These are phyloP conservation scores for Leptogaster cylindrica DNA, from an alignment of 2,888 invertebrate species.

Conservation along the genomic window DNA sequence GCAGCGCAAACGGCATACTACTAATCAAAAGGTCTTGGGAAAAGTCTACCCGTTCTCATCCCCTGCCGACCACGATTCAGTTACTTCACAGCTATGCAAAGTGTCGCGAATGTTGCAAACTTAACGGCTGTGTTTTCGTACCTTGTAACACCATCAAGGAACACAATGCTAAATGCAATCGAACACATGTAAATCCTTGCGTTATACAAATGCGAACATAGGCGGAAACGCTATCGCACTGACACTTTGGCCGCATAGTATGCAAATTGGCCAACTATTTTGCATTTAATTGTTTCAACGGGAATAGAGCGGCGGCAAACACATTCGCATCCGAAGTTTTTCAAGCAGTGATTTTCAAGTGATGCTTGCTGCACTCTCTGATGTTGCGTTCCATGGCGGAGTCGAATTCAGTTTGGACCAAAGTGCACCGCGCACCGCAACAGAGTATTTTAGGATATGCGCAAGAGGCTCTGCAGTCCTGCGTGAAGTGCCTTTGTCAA, in stretches of 20 bases:
- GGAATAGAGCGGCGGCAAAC: not conserved
- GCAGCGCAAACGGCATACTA: not conserved
- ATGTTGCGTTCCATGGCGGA: no score
- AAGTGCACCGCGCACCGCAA: not conserved
- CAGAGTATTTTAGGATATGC: not conserved
- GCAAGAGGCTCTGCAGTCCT: not conserved
- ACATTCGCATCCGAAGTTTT: not conserved
- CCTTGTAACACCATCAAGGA: not conserved
- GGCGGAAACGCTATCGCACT: not conserved
- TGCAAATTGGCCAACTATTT: conserved; percentile 14
- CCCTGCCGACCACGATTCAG: not conserved
- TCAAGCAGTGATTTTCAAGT: no score
- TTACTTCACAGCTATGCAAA: no score
- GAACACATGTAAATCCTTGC: not conserved
- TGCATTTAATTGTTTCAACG: conserved; percentile 13
- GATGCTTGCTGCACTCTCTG: no score
- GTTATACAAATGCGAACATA: not conserved
- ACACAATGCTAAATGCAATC: not conserved
- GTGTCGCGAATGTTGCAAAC: no score
- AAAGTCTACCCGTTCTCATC: not conserved
- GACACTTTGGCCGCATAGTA: not conserved
- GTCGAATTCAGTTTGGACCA: not conserved
- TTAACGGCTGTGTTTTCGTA: no score
- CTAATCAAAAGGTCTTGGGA: not conserved
- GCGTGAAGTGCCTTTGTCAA: not conserved